These are phyloP conservation scores for Anguilla marmorata DNA, from an alignment of 2,797 vertebrate genomes.

Conservation along the genomic window DNA sequence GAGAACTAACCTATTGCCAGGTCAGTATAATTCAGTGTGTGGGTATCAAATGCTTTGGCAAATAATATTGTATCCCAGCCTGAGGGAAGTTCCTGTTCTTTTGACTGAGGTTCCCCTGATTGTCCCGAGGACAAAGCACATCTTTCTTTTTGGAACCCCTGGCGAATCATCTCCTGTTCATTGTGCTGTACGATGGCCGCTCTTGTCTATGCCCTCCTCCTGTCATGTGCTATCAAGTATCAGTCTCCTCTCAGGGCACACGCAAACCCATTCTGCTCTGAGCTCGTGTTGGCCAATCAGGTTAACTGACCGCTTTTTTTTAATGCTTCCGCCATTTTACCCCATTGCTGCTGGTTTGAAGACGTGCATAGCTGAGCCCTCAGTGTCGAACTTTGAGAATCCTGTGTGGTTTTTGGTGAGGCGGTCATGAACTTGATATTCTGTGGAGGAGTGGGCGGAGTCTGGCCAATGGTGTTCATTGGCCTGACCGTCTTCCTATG, in stretches of 20 bases:
- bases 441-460: neutral
- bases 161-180: neutral
- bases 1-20: neutral
- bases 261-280: neutral
- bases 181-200: neutral
- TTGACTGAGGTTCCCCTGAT: neutral
- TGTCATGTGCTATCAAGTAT: neutral
- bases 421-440: neutral
- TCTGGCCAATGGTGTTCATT: neutral
- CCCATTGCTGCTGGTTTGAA: neutral
- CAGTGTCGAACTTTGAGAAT: neutral
- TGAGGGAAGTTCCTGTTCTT: neutral
- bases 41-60: neutral
- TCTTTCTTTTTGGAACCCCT: neutral
- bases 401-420: neutral
- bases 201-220: neutral
- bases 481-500: neutral
- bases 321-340: neutral
- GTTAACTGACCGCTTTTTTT: neutral
- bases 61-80: neutral
- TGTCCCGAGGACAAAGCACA: neutral
- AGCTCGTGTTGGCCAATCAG: neutral
- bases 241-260: neutral
- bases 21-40: neutral
- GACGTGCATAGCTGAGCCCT: neutral